Evolutionary conservation across 1,140 invertebrate genomes (phyloP), one percentile per base, ranked within the genome.

Genomic region (Lysiphlebus fabarum): DNA sequence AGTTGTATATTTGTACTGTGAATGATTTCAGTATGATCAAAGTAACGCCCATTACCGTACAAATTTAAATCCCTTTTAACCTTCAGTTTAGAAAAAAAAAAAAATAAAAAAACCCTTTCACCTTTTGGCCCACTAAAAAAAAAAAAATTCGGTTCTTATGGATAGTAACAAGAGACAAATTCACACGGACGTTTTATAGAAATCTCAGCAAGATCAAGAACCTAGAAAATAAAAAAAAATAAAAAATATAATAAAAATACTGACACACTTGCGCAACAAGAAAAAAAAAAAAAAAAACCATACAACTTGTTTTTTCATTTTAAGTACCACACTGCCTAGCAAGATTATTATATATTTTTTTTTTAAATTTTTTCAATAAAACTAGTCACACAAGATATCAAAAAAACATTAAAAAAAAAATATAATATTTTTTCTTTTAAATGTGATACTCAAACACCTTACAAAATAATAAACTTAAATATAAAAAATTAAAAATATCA

Each of bases 251-350:
- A n/a, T n/a, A n/a, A 17, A 17, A 17, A 17, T 17, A 17, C 17
- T 11, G 56, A 58, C 47, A 58, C 40, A 58, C 56, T 58, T 58
- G 56, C 56, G 56, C 56, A 58, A 58, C 56, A 4, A 50, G 40
- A 58, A 14, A 34, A 26, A 26, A 36, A 17, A 26, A 36, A 17
- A 7, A 33, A 11, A 50, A 50, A 7, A 34, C 8, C 34, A 17
- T 17, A 17, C 17, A 17, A 17, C 17, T 17, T 3, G 17, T 17
- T 17, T 17, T 17, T 17, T n/a, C 3, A 17, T 3, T 17, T 17
- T 17, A 17, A 17, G 17, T 17, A 17, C 17, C 17, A 17, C 3
- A 17, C 17, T 17, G 17, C 17, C 17, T 17, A 17, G 17, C 17
- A 17, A 17, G 17, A 17, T 17, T 17, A 17, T 17, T 14, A 49